A percentile compares a stretch with the other conserved stretches of the same genome.
These are phyloP conservation scores for Drosophila fungiperda DNA, from an alignment of 2,888 invertebrate species.

Conservation along the genomic window DNA sequence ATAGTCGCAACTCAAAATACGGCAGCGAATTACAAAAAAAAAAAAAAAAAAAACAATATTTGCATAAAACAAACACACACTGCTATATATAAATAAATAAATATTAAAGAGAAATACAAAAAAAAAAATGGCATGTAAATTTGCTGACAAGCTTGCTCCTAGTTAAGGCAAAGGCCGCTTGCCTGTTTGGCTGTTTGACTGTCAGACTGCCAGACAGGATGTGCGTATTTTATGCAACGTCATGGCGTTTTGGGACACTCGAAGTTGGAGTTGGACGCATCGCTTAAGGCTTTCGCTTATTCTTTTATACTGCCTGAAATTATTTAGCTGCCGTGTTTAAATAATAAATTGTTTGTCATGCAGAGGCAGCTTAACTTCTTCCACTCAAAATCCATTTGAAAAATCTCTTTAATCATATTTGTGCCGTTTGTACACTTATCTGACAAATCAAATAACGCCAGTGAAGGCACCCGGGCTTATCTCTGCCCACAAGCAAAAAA, in stretches of 20 bases:
- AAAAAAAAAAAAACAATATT: constrained; percentile 54
- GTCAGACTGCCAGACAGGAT: constrained; percentile 10
- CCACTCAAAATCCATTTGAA: constrained; percentile 10
- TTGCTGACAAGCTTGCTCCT: constrained; percentile 32
- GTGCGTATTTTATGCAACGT: constrained; percentile 52
- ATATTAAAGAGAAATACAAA: constrained; percentile 60
- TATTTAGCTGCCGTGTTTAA: constrained; percentile 46
- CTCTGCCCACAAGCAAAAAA: not conserved
- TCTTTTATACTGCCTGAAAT: constrained; percentile 13
- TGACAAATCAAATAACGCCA: constrained; percentile 2
- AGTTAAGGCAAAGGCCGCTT: constrained; percentile 35
- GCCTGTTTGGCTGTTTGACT: constrained; percentile 5
- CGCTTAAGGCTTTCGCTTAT: constrained; percentile 8
- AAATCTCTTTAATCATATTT: constrained; percentile 27
- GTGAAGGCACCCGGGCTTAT: not conserved
- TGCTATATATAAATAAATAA: constrained; percentile 49
- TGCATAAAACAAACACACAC: constrained; percentile 52
- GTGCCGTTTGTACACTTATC: not conserved
- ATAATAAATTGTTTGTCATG: constrained; percentile 37
- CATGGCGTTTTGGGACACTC: constrained; percentile 36
- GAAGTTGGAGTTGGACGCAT: constrained; percentile 1
- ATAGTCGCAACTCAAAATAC: constrained; percentile 47
- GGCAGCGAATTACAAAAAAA: constrained; percentile 7
- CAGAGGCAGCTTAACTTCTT: constrained; percentile 13
- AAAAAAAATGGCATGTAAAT: constrained; percentile 67